phyloP scores from a whole-genome alignment of 2,797 vertebrate species.

The Poecilia wingei region DNA sequence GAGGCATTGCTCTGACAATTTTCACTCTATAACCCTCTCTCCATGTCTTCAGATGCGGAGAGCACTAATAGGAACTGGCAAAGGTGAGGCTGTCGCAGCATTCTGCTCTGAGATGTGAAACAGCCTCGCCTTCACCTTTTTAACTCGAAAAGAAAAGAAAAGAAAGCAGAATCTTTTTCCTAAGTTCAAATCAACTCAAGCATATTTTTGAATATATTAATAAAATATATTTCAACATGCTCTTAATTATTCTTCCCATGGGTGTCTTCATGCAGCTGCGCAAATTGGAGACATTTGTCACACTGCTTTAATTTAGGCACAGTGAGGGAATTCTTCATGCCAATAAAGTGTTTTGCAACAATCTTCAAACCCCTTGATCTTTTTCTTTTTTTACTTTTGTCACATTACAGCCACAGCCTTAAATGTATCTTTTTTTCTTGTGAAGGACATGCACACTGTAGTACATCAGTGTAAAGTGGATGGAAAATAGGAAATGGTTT shows the following conservation, averaged over 20 bases:
- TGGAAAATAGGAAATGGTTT: background rate
- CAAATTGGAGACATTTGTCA: slow-evolving; percentile 20
- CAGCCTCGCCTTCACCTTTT: slow-evolving; percentile 28
- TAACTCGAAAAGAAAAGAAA: background rate
- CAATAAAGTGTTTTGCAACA: background rate
- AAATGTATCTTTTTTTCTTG: background rate
- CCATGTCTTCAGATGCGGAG: slow-evolving; percentile 34
- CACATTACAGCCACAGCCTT: background rate
- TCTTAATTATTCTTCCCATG: slow-evolving; percentile 9
- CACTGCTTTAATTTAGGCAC: slow-evolving; percentile 1
- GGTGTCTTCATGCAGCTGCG: slow-evolving; percentile 10
- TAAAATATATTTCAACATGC: slow-evolving; percentile 11
- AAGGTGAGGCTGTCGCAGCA: slow-evolving; percentile 44
- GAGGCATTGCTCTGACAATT: slow-evolving; percentile 43
- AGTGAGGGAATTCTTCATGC: slow-evolving; percentile 3
- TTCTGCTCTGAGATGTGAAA: slow-evolving; percentile 28
- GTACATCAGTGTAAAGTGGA: background rate
- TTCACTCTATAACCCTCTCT: slow-evolving; percentile 37
- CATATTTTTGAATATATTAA: background rate
- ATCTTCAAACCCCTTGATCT: background rate
- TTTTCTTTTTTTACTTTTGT: background rate
- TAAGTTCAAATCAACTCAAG: slow-evolving; percentile 8
- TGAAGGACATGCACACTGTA: background rate
- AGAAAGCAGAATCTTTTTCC: background rate
- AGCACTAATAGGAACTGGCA: slow-evolving; percentile 41